phyloP scores from a whole-genome alignment of 2,888 invertebrate genomes.

The Seira sanloemensis region DNA sequence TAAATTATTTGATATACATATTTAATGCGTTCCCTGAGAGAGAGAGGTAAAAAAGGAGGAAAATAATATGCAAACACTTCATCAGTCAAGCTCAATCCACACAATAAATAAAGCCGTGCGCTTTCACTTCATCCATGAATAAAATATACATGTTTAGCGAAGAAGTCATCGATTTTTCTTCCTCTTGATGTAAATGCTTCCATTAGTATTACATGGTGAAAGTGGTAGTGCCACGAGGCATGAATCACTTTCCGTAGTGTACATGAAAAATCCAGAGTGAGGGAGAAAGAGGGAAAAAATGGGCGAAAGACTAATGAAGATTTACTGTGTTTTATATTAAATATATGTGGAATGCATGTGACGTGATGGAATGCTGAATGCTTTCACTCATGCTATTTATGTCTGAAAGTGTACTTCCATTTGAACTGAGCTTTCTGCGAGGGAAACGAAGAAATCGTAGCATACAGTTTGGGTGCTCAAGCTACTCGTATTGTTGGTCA shows the following conservation, averaged over 20 bases:
- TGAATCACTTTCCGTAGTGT: background rate
- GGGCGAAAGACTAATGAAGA: background rate
- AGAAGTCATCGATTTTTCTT: background rate
- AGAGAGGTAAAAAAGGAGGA: background rate
- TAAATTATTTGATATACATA: too few relatives aligned
- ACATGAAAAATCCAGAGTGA: background rate
- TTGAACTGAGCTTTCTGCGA: too few relatives aligned
- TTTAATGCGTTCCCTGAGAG: too few relatives aligned
- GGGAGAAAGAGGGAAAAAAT: background rate
- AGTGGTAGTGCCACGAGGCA: background rate
- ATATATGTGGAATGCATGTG: conserved; percentile 13
- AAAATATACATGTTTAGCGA: background rate
- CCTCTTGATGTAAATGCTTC: background rate
- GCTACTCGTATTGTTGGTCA: conserved; percentile 13
- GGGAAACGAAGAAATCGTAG: too few relatives aligned
- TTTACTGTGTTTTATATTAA: conserved; percentile 7
- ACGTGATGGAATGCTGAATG: conserved; percentile 7
- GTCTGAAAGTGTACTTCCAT: too few relatives aligned
- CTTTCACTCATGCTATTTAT: background rate
- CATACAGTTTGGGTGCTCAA: too few relatives aligned
- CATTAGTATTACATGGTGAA: background rate
- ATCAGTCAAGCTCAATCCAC: background rate
- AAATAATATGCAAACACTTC: background rate
- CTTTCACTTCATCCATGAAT: background rate
- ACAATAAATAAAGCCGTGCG: background rate